These are phyloP conservation scores for Malthinus flaveolus DNA, from an alignment of 2,888 invertebrate species.

Conservation along the genomic window DNA sequence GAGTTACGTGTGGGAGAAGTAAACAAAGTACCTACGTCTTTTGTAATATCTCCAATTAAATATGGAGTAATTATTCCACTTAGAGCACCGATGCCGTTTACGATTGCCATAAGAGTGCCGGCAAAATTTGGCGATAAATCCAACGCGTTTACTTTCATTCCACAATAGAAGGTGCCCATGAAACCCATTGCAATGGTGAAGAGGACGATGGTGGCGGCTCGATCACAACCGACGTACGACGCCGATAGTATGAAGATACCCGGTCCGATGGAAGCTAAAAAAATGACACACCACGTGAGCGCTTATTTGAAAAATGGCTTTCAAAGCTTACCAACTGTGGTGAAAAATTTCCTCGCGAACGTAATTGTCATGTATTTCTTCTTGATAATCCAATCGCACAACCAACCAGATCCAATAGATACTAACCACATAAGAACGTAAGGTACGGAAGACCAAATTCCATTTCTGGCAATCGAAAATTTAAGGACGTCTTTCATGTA, in stretches of 20 bases:
- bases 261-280: constrained; percentile 64
- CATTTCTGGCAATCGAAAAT: constrained; percentile 66
- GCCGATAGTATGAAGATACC: constrained; percentile 65
- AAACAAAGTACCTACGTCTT: constrained; percentile 57
- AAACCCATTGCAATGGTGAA: constrained; percentile 66
- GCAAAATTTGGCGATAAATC: constrained; percentile 68
- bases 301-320: not conserved
- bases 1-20: not conserved
- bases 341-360: constrained; percentile 60
- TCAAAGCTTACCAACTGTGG: constrained; percentile 18
- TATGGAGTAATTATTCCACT: constrained; percentile 66
- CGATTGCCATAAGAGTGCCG: constrained; percentile 66
- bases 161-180: constrained; percentile 72
- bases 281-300: not conserved
- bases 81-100: constrained; percentile 65
- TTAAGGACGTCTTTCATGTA: constrained; percentile 71
- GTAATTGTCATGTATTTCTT: constrained; percentile 61
- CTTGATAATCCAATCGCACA: constrained; percentile 71
- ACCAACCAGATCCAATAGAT: constrained; percentile 64
- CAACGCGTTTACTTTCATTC: constrained; percentile 68
- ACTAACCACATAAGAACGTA: constrained; percentile 70
- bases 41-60: constrained; percentile 62
- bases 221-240: constrained; percentile 64
- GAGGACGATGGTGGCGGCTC: constrained; percentile 55
- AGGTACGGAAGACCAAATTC: constrained; percentile 66